Evolutionary conservation across 2,888 invertebrate genomes (phyloP).

Genomic region (Trilocha varians): DNA sequence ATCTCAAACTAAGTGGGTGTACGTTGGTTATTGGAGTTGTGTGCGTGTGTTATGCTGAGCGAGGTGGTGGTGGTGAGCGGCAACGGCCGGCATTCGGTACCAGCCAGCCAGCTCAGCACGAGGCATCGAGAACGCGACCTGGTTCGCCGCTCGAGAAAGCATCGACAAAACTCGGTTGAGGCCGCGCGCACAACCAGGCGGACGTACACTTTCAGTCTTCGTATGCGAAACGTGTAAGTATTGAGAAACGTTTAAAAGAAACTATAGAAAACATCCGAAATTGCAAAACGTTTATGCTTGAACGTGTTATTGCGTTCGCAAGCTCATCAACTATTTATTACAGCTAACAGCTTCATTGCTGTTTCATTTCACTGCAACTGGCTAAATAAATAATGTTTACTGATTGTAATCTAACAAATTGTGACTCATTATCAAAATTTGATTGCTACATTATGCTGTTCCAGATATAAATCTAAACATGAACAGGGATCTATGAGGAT

Average conservation of each 20-base stretch:
- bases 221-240: constrained; percentile 39
- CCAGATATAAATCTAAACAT: no score
- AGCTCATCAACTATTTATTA: neutral
- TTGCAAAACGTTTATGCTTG: constrained; percentile 21
- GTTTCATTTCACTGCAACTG: neutral
- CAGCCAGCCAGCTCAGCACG: constrained; percentile 37
- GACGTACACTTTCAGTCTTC: constrained; percentile 60
- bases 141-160: constrained; percentile 71
- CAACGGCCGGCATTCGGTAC: constrained; percentile 19
- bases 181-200: constrained; percentile 56
- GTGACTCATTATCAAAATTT: no score
- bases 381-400: neutral
- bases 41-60: constrained; percentile 29
- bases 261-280: constrained; percentile 25
- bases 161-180: constrained; percentile 73
- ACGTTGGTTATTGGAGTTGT: constrained; percentile 14
- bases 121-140: constrained; percentile 70
- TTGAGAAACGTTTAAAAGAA: constrained; percentile 35
- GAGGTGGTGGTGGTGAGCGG: constrained; percentile 18
- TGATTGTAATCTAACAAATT: no score
- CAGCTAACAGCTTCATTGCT: neutral
- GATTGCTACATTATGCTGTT: no score
- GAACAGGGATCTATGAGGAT: no score
- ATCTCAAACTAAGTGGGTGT: constrained; percentile 34
- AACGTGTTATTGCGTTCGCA: neutral